Evolutionary conservation across 2,113 vertebrate genomes (phyloP).

Genomic region (Petrocephalus microphthalmus): DNA sequence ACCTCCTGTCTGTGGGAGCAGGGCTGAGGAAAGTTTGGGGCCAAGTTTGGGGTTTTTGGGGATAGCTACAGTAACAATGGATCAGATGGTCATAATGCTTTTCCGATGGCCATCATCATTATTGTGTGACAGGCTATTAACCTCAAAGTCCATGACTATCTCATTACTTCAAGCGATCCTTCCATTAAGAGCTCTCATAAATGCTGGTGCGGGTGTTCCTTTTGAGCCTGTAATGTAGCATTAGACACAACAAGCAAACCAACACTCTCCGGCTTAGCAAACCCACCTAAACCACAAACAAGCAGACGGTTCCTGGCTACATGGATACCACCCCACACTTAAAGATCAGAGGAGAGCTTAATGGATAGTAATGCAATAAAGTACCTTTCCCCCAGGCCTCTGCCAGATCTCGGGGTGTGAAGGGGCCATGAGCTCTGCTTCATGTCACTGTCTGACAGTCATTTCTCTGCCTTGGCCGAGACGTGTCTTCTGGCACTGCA

Average conservation of each 20-base stretch:
- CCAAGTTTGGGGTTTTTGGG: background rate
- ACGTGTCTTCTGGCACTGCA: background rate
- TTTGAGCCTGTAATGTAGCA: background rate
- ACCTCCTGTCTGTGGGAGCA: background rate
- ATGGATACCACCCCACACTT: background rate
- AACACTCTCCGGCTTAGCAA: background rate
- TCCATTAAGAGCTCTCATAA: background rate
- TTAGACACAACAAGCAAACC: background rate
- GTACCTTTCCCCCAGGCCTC: background rate
- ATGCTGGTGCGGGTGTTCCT: background rate
- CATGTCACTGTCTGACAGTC: slow-evolving; percentile 7
- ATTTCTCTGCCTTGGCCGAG: background rate
- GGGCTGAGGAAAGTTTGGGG: background rate
- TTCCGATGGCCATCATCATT: background rate
- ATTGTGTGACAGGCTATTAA: background rate
- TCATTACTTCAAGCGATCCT: background rate
- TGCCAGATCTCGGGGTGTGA: background rate
- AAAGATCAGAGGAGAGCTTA: slow-evolving; percentile 16
- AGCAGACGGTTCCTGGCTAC: background rate
- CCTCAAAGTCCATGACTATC: background rate
- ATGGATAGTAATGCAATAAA: slow-evolving; percentile 21
- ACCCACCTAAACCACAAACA: slow-evolving; percentile 4
- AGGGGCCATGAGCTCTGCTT: slow-evolving; percentile 4
- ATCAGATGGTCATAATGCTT: background rate
- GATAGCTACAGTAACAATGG: no score